Conservation (phyloP, 2,888 invertebrate species). For the Drosophila macrothrix region DNA sequence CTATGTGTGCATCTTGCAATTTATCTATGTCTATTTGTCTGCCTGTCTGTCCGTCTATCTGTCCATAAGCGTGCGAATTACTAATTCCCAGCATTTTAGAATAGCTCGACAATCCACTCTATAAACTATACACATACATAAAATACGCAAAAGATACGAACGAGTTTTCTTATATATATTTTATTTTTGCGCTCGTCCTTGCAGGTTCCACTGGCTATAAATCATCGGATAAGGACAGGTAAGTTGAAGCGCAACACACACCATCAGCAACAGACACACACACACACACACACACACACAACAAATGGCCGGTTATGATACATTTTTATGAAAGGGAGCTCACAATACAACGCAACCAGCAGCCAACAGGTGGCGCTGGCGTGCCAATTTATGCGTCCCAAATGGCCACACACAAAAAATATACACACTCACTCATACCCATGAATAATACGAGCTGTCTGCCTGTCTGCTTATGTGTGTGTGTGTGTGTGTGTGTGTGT, state of each 20-base stretch:
- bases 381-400: slow-evolving; percentile 76
- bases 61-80: slow-evolving; percentile 17
- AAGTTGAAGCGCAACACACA: slow-evolving; percentile 84
- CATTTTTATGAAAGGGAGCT: slow-evolving; percentile 54
- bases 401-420: slow-evolving; percentile 44
- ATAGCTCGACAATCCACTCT: slow-evolving; percentile 24
- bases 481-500: slow-evolving; percentile 8
- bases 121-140: slow-evolving; percentile 9
- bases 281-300: slow-evolving; percentile 15
- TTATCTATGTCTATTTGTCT: slow-evolving; percentile 26
- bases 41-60: slow-evolving; percentile 9
- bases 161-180: slow-evolving; percentile 44
- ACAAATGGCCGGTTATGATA: slow-evolving; percentile 69
- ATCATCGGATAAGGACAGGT: slow-evolving; percentile 94
- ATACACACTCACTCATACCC: slow-evolving; percentile 21
- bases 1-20: slow-evolving; percentile 19
- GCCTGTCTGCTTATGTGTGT: slow-evolving; percentile 16
- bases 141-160: slow-evolving; percentile 19
- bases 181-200: slow-evolving; percentile 53
- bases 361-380: slow-evolving; percentile 76
- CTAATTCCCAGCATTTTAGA: slow-evolving; percentile 17
- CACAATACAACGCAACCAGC: slow-evolving; percentile 20
- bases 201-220: slow-evolving; percentile 93
- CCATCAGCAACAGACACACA: slow-evolving; percentile 22
- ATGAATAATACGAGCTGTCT: slow-evolving; percentile 62